phyloP scores from a whole-genome alignment of 1,140 invertebrate genomes.

The Diorhabda sublineata region DNA sequence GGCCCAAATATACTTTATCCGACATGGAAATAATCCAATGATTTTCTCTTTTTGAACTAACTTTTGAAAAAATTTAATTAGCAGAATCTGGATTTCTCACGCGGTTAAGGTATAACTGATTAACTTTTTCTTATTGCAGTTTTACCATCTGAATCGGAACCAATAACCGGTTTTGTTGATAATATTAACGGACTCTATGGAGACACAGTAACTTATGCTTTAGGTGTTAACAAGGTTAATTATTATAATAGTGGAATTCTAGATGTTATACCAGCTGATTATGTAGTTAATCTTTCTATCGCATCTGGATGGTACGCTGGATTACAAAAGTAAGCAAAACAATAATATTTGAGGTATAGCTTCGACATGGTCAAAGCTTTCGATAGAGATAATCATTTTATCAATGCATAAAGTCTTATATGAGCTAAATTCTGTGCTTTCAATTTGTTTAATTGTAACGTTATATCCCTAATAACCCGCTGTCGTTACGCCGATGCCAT shows the following conservation, averaged over 20 bases:
- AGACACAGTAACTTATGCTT: slow-evolving; percentile 51
- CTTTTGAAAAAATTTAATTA: no score
- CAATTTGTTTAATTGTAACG: no score
- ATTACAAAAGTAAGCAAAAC: slow-evolving; percentile 23
- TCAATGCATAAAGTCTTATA: no score
- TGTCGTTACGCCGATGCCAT: no score
- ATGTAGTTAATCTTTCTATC: slow-evolving; percentile 71
- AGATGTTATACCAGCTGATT: slow-evolving; percentile 77
- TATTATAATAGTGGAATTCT: slow-evolving; percentile 55
- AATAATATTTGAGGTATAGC: background rate
- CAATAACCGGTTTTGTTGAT: slow-evolving; percentile 71
- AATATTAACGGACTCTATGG: slow-evolving; percentile 74
- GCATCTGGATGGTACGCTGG: slow-evolving; percentile 62
- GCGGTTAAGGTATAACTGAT: background rate
- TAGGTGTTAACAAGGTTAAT: slow-evolving; percentile 64
- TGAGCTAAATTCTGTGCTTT: no score
- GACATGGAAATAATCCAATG: no score
- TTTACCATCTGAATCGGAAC: slow-evolving; percentile 68
- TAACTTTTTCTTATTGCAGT: slow-evolving; percentile 48
- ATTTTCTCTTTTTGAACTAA: no score
- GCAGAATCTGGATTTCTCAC: no score
- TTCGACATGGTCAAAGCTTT: no score
- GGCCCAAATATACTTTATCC: no score
- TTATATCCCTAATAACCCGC: no score
- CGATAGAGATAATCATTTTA: no score